Evolutionary conservation across 2,797 vertebrate genomes (phyloP).

Genomic region (Diglossa cyanea): DNA sequence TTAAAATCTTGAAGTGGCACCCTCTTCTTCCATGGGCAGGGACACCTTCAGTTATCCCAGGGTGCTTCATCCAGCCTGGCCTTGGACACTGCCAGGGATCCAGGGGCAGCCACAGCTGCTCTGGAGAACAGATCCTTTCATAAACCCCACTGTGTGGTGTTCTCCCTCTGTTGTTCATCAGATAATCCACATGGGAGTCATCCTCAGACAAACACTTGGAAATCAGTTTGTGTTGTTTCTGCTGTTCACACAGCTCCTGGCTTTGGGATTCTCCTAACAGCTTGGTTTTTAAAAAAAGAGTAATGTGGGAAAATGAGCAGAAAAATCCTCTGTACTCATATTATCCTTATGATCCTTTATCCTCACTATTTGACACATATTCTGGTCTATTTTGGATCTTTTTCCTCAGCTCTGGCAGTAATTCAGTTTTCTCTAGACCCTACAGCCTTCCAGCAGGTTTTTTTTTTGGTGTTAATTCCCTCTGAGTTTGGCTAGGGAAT

Average conservation of each 20-base stretch:
- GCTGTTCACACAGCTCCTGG: rapidly evolving
- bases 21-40: not conserved
- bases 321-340: not conserved
- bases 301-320: not conserved
- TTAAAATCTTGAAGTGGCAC: not conserved
- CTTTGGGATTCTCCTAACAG: not conserved
- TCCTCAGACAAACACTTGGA: not conserved
- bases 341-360: not conserved
- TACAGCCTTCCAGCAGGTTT: not conserved
- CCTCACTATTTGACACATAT: not conserved
- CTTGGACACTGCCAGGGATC: not conserved
- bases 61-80: not conserved
- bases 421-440: not conserved
- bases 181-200: not conserved
- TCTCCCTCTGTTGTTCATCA: not conserved
- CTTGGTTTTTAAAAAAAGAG: not conserved
- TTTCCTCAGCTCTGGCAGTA: not conserved
- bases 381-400: not conserved
- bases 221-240: not conserved
- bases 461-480: not conserved
- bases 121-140: not conserved
- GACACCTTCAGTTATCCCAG: rapidly evolving
- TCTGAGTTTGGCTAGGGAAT: not conserved
- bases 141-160: not conserved
- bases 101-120: not conserved